These are phyloP conservation scores for Peromyscus leucopus DNA, from an alignment of 2,113 vertebrate genomes.

Conservation along the genomic window DNA sequence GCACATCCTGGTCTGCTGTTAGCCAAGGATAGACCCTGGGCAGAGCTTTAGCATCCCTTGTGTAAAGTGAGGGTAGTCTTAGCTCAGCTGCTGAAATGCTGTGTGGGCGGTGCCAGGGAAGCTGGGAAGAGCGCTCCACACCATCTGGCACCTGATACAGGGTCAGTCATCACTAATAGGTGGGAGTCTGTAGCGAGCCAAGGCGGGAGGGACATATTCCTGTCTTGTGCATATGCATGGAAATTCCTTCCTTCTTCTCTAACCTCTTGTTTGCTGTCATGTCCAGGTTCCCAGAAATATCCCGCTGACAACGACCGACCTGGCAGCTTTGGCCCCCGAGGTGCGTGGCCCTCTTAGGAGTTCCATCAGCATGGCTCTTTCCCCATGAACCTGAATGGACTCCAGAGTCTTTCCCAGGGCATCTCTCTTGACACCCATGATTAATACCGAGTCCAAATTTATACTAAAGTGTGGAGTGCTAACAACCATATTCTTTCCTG, in stretches of 20 bases:
- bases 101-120: not conserved
- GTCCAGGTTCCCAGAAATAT: slow-evolving; percentile 67
- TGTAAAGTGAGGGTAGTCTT: not conserved
- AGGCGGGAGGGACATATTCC: too few relatives aligned
- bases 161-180: not conserved
- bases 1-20: not conserved
- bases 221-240: not conserved
- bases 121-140: not conserved
- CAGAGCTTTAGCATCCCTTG: not conserved
- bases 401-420: not conserved
- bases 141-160: not conserved
- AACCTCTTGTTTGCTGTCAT: not conserved
- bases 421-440: not conserved
- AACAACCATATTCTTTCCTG: not conserved
- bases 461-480: slow-evolving; percentile 17
- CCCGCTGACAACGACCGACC: slow-evolving; percentile 67
- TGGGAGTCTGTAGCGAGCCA: not conserved
- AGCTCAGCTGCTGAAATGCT: not conserved
- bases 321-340: slow-evolving; percentile 75
- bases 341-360: slow-evolving; percentile 70
- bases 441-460: not conserved
- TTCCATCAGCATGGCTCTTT: not conserved
- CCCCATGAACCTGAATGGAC: not conserved
- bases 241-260: not conserved
- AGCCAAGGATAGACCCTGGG: not conserved